Conservation (phyloP, 2,113 vertebrate genomes). For the Oreochromis spilurus region DNA sequence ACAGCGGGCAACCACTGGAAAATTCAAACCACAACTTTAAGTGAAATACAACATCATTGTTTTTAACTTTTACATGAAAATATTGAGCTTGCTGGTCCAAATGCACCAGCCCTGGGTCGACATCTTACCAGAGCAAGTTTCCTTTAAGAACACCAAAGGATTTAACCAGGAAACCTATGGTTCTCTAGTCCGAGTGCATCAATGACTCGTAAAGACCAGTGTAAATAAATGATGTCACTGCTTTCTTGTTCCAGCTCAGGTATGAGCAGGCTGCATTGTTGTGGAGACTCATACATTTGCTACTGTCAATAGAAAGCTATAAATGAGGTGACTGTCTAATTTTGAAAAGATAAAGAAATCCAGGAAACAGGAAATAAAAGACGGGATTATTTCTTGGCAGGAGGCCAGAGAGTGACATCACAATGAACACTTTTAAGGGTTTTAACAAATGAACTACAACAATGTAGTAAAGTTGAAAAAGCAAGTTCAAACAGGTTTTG, state of each 20-base stretch:
- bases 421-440: background rate
- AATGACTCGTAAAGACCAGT: background rate
- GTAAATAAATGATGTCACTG: constrained; percentile 12
- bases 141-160: background rate
- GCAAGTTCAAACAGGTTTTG: background rate
- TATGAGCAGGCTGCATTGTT: background rate
- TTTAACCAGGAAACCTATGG: background rate
- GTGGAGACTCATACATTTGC: background rate
- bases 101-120: background rate
- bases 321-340: background rate
- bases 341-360: background rate
- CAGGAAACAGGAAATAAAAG: background rate
- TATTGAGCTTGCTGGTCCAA: background rate
- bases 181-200: background rate
- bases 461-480: background rate
- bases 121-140: background rate
- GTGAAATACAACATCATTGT: background rate
- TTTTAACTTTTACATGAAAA: background rate
- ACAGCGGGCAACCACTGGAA: background rate
- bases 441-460: background rate
- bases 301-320: background rate
- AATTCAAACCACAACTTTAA: background rate
- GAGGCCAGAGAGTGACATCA: background rate
- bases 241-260: background rate
- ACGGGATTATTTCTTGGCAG: background rate